Conservation (phyloP, 2,888 invertebrate genomes). For the Amphipyra tragopoginis region DNA sequence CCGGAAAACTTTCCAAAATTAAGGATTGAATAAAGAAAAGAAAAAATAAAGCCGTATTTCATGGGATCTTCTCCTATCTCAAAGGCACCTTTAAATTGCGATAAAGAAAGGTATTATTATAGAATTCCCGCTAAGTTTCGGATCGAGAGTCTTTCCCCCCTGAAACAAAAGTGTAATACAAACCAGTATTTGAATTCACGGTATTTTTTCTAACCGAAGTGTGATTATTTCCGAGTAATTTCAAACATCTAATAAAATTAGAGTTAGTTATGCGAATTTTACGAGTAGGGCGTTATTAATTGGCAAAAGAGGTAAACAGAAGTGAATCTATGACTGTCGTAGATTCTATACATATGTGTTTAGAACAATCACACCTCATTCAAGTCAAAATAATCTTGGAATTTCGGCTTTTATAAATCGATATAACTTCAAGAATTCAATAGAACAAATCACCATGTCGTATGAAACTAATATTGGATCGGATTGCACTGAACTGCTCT, state of each 20-base stretch:
- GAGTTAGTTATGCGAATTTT: not conserved
- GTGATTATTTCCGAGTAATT: not conserved
- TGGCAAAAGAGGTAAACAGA: no score
- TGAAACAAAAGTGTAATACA: conserved; percentile 21
- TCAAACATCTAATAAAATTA: not conserved
- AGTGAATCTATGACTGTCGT: no score
- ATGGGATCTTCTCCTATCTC: conserved; percentile 3
- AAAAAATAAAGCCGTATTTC: conserved; percentile 13
- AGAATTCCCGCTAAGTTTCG: conserved; percentile 28
- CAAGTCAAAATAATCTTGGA: not conserved
- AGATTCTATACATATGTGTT: not conserved
- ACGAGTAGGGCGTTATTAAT: no score
- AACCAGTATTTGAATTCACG: not conserved
- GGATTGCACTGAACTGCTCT: not conserved
- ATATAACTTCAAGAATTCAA: conserved; percentile 3
- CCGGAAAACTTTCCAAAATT: conserved; percentile 14
- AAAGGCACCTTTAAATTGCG: conserved; percentile 22
- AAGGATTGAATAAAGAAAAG: conserved; percentile 7
- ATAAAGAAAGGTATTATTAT: conserved; percentile 25
- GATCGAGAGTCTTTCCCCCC: not conserved
- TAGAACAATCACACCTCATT: not conserved
- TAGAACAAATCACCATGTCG: not conserved
- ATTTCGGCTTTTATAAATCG: conserved; percentile 11
- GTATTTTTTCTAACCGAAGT: conserved; percentile 3
- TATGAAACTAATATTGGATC: conserved; percentile 6